A percentile compares a stretch with the other conserved stretches of the same genome.
Evolutionary conservation across 2,113 vertebrate genomes (phyloP).

Genomic region (Hymenochirus boettgeri): DNA sequence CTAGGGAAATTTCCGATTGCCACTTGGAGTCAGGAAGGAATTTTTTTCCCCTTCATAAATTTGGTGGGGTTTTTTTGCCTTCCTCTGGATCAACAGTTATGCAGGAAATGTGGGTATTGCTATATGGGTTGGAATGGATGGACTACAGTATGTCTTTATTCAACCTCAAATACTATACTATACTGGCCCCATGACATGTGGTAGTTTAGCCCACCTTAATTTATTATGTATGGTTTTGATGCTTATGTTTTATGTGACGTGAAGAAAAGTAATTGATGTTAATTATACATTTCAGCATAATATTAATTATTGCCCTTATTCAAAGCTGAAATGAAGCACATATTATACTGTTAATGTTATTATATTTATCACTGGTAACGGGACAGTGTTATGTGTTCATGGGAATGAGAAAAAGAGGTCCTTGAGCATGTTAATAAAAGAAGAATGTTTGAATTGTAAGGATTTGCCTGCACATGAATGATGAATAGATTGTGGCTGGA

Average conservation of each 20-base stretch:
- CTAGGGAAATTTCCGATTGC: too few relatives aligned
- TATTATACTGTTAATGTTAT: slow-evolving; percentile 16
- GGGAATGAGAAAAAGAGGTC: slow-evolving; percentile 31
- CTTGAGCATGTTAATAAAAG: slow-evolving; percentile 30
- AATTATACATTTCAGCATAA: slow-evolving; percentile 5
- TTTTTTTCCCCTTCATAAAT: too few relatives aligned
- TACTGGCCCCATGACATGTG: too few relatives aligned
- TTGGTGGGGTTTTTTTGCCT: too few relatives aligned
- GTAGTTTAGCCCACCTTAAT: too few relatives aligned
- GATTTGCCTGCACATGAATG: slow-evolving; percentile 43
- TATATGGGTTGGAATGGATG: too few relatives aligned
- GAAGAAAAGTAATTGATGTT: neutral
- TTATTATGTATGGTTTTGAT: neutral
- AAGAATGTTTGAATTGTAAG: slow-evolving; percentile 38
- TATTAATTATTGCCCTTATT: slow-evolving; percentile 16
- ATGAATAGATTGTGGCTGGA: slow-evolving; percentile 40
- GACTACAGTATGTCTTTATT: too few relatives aligned
- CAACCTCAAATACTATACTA: too few relatives aligned
- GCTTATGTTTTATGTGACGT: too few relatives aligned
- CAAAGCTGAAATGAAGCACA: slow-evolving; percentile 27
- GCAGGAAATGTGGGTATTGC: too few relatives aligned
- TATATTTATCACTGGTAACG: slow-evolving; percentile 32
- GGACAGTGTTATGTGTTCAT: slow-evolving; percentile 11
- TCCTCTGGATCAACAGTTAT: too few relatives aligned
- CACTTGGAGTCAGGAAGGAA: too few relatives aligned